phyloP scores from a whole-genome alignment of 2,113 vertebrate genomes.

The Eptesicus fuscus region DNA sequence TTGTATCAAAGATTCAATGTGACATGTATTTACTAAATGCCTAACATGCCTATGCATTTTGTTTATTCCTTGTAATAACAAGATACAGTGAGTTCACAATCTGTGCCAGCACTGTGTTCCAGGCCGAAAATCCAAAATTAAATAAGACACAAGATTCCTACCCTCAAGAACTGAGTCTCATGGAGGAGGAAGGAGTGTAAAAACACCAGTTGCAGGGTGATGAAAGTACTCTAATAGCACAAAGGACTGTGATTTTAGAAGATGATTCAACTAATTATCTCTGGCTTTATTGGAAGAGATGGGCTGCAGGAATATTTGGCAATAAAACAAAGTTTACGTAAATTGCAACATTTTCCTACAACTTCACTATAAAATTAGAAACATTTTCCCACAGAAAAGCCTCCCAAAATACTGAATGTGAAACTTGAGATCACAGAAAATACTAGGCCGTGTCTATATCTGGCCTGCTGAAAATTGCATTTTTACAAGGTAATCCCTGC shows the following conservation, averaged over 20 bases:
- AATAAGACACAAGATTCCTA: background rate
- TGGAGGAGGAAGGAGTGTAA: background rate
- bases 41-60: slow-evolving; percentile 5
- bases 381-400: slow-evolving; percentile 9
- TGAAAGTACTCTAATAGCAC: background rate
- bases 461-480: background rate
- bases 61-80: slow-evolving; percentile 21
- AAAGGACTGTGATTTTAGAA: background rate
- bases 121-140: background rate
- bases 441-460: background rate
- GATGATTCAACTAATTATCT: background rate
- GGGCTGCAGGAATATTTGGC: slow-evolving; percentile 30
- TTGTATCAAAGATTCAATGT: slow-evolving; percentile 16
- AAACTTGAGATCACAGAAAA: slow-evolving; percentile 21
- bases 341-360: slow-evolving; percentile 43
- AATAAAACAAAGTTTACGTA: slow-evolving; percentile 48
- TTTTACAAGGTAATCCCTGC: background rate
- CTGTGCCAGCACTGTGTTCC: background rate
- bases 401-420: slow-evolving; percentile 2
- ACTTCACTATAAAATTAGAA: slow-evolving; percentile 25
- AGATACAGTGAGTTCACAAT: background rate
- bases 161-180: background rate
- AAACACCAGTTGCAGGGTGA: background rate
- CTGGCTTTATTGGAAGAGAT: slow-evolving; percentile 23
- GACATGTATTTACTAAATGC: slow-evolving; percentile 13